Percentiles rank a stretch among this genome's conserved stretches.
Conservation (phyloP, 2,797 vertebrate species). For the Pteronotus mesoamericanus region DNA sequence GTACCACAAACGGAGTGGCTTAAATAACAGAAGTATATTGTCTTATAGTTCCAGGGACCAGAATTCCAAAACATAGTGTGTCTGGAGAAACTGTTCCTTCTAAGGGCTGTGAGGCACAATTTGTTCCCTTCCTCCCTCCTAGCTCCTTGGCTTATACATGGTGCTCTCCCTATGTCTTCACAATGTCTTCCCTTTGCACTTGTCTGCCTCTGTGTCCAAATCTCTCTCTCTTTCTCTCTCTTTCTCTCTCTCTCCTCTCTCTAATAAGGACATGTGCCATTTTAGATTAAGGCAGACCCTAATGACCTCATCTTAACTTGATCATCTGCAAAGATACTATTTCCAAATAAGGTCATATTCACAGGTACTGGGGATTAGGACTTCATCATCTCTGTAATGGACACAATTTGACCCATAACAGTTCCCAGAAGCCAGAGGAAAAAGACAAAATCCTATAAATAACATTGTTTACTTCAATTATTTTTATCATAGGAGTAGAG, state of each 20-base stretch:
- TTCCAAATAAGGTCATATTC: not conserved
- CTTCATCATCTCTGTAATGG: not conserved
- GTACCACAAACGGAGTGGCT: not conserved
- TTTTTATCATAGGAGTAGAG: not conserved
- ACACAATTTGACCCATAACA: not conserved
- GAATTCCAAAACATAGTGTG: not conserved
- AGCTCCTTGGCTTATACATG: not conserved
- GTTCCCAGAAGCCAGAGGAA: not conserved
- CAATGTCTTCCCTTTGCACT: not conserved
- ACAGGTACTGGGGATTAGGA: not conserved
- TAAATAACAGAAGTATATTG: not conserved
- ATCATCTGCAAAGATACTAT: not conserved
- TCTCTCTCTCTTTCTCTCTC: not conserved
- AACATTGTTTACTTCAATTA: not conserved
- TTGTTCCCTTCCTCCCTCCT: not conserved
- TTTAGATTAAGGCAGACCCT: not conserved
- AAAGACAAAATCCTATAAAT: not conserved
- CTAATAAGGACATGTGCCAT: not conserved
- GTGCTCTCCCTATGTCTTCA: not conserved
- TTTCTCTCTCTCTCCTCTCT: too few relatives aligned
- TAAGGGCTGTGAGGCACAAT: not conserved
- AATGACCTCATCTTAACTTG: not conserved
- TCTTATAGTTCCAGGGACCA: not conserved
- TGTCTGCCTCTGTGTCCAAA: not conserved
- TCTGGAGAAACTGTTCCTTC: not conserved